These are phyloP conservation scores for Pan troglodytes DNA, from an alignment of 2,113 vertebrate species.

Conservation along the genomic window NHGRI_mPanTro3-v2.1_pri NC_072411.2:24852001-24852500, in stretches of 20 bases:
- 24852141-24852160: neutral
- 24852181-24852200: neutral
- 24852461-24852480: too few relatives aligned
- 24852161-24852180: neutral
- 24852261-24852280: neutral
- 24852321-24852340: too few relatives aligned
- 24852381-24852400: too few relatives aligned
- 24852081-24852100: neutral
- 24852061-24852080: neutral
- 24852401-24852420: too few relatives aligned
- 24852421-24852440: too few relatives aligned
- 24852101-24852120: neutral
- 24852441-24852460: too few relatives aligned
- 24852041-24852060: neutral
- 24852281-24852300: neutral
- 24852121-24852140: neutral
- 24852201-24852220: neutral
- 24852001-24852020: neutral
- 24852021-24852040: neutral
- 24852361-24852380: too few relatives aligned
- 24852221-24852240: neutral
- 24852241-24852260: neutral
- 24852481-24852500: too few relatives aligned
- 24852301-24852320: rapidly evolving
- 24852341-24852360: too few relatives aligned